A percentile compares a stretch with the other conserved stretches of the same genome.
These are phyloP conservation scores for Egretta garzetta DNA, from an alignment of 2,113 vertebrate genomes.

Conservation along the genomic window DNA sequence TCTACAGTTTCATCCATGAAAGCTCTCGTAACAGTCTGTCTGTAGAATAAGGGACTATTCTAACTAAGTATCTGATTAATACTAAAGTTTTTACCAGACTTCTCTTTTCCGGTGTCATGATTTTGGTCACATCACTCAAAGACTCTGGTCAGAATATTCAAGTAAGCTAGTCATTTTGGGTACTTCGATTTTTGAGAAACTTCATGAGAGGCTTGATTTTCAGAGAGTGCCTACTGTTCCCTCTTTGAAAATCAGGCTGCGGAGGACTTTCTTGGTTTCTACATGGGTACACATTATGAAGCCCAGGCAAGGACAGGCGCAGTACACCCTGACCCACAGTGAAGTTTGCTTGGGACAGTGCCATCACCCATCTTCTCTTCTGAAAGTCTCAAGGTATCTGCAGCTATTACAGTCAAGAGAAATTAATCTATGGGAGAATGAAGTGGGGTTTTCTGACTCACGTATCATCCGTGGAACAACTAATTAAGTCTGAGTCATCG, in stretches of 20 bases:
- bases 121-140: background rate
- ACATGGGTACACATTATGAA: background rate
- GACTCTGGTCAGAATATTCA: background rate
- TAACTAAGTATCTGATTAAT: background rate
- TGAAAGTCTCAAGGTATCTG: background rate
- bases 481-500: slow-evolving; percentile 21
- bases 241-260: background rate
- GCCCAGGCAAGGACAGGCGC: background rate
- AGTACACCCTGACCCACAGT: too few relatives aligned
- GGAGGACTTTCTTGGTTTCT: background rate
- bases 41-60: background rate
- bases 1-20: background rate
- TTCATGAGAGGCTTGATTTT: background rate
- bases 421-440: background rate
- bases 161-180: background rate
- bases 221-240: background rate
- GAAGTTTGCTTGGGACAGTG: background rate
- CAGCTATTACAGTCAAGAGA: background rate
- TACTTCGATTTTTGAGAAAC: background rate
- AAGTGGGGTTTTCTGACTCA: background rate
- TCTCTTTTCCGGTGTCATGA: background rate
- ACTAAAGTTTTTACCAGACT: background rate
- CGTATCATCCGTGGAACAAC: background rate
- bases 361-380: background rate
- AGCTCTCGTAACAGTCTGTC: background rate